These are phyloP conservation scores for Drosophila santomea DNA, from an alignment of 1,140 invertebrate genomes.

Conservation along the genomic window DNA sequence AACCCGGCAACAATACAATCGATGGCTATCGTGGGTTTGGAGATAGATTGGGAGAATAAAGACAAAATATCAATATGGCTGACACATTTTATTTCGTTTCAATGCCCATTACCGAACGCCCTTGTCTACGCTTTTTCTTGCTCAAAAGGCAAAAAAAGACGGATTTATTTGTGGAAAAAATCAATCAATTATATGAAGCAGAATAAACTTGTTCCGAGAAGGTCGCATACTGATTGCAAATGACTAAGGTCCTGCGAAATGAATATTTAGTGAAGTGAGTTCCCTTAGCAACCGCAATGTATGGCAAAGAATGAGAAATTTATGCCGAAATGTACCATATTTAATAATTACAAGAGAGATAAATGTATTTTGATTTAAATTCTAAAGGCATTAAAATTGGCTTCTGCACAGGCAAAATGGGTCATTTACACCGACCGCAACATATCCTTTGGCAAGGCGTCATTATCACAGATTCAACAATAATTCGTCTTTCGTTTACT, in stretches of 20 bases:
- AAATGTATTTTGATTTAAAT: not conserved
- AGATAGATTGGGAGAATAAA: constrained; percentile 8
- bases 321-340: too few relatives aligned
- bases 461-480: constrained; percentile 22
- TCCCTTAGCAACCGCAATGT: not conserved
- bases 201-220: constrained; percentile 38
- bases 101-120: constrained; percentile 54
- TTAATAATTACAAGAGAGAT: too few relatives aligned
- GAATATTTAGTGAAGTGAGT: constrained; percentile 35
- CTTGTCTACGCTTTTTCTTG: constrained; percentile 53
- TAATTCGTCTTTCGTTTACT: constrained; percentile 9
- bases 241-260: constrained; percentile 22
- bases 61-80: constrained; percentile 42
- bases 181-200: constrained; percentile 61
- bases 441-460: constrained; percentile 4
- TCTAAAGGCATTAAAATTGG: not conserved
- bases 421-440: not conserved
- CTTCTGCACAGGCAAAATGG: not conserved
- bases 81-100: constrained; percentile 55
- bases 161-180: constrained; percentile 23
- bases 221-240: constrained; percentile 35
- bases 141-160: constrained; percentile 40
- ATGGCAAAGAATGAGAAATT: not conserved
- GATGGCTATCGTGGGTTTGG: constrained; percentile 6
- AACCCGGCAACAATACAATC: constrained; percentile 20